Evolutionary conservation across 1,140 invertebrate genomes (phyloP).

Genomic region (Euborellia annulipes): DNA sequence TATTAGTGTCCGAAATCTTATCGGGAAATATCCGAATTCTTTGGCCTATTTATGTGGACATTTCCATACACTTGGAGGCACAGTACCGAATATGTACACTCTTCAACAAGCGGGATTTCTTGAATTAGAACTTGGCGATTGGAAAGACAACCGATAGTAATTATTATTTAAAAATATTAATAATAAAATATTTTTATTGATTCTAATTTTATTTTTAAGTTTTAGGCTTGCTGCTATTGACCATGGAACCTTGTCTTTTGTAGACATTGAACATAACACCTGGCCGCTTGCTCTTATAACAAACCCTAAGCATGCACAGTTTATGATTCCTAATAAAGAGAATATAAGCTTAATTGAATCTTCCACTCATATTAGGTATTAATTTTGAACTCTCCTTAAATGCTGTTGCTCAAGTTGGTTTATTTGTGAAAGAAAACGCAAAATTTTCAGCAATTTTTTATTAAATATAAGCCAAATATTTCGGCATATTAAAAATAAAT

Average conservation of each 20-base stretch:
- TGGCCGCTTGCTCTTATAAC: constrained; percentile 77
- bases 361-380: constrained; percentile 69
- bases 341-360: constrained; percentile 45
- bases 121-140: constrained; percentile 83
- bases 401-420: constrained; percentile 6
- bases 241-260: constrained; percentile 78
- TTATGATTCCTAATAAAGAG: constrained; percentile 54
- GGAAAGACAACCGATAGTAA: constrained; percentile 82
- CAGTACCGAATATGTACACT: constrained; percentile 74
- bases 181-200: background rate
- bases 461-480: too few relatives aligned
- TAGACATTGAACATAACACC: constrained; percentile 53
- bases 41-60: constrained; percentile 83
- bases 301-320: constrained; percentile 74
- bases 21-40: constrained; percentile 36
- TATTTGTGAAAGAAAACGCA: constrained; percentile 3
- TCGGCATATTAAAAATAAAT: too few relatives aligned
- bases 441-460: too few relatives aligned
- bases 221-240: constrained; percentile 72
- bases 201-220: constrained; percentile 29
- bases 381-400: too few relatives aligned
- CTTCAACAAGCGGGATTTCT: constrained; percentile 67
- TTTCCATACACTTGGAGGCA: constrained; percentile 65
- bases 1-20: constrained; percentile 36
- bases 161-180: constrained; percentile 21